Evolutionary conservation across 2,888 invertebrate genomes (phyloP), one percentile per base, ranked within the genome.

Genomic region (Conistra vaccinii): DNA sequence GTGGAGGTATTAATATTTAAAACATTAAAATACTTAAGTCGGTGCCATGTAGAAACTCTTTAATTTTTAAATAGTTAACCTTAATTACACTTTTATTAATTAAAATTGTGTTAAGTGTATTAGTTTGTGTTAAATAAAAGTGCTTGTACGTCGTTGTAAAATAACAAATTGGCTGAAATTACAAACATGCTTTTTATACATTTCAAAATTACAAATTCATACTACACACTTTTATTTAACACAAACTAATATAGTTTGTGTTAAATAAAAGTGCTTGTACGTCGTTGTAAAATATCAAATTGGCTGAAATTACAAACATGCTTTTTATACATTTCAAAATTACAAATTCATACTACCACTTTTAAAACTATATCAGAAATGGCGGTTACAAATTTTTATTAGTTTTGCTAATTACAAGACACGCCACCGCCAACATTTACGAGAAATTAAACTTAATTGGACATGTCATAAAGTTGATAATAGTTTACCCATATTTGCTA

Each of bases 361-460:
- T 81, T 77, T 51, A 75, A 72, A 83, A 71, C 53, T 55, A 42
- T 69, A 69, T 76, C 57, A 67, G 53, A 72, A 80, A 63, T 55
- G 68, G 35, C 70, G 48, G 73, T 73, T 83, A 73, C 76, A 83
- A 71, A 45, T 68, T 63, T 83, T 83, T 83, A 83, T 73, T 77
- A 66, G 57, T 69, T 80, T 73, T 63, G 2, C 32, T 79, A 81
- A 81, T 75, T 75, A 75, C 61, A 70, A 32, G 58, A 61, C 63
- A 70, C 32, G 69, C 70, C 53, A 80, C 62, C 26, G 45, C 60
- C 67, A 68, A 45, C 58, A 72, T 83, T 72, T 69, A 79, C 32
- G 23, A 39, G 51, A 79, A 75, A 75, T 60, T 69, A 26, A 69
- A 72, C 69, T 75, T 62, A 75, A 69, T 75, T 12, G 29, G 58